Evolutionary conservation across 2,113 vertebrate species (phyloP), one percentile per base, ranked within the genome.

Genomic region (Ptilonorhynchus violaceus): DNA sequence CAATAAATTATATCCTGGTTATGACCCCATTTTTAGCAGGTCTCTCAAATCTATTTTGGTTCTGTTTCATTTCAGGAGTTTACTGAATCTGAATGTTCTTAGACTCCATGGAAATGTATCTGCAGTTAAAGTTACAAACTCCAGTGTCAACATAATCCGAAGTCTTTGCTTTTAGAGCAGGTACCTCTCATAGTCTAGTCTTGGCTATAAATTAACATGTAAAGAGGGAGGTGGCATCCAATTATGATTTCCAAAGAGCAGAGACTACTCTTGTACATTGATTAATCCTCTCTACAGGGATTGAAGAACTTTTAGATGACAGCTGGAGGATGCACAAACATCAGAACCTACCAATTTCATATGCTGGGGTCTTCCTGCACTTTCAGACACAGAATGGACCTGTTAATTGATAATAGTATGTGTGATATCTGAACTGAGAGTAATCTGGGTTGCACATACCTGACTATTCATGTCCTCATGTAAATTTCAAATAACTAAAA

Each of bases 61-160:
- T 91, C 86, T 95, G 68, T 87, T 96, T 92, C 47, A 35, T 70
- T 96, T 96, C 79, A 90, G 59, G 21, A 80, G 4, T 55, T 77
- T 92, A 49, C 30, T 55, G 30, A 70, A 86, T 86, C 35, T 84
- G 59, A 42, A 52, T 85, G 24, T 37, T 85, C 27, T 67, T 88
- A 76, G 39, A 41, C 8, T 77, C 24, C 35, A 30, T 73, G 50
- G n/a, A 69, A 66, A 85, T 80, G 85, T 76, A 58, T 88, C 58
- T 94, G 75, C 21, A 46, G 53, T 77, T 73, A 69, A 50, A 23
- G 6, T 85, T 85, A 68, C 18, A 64, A 85, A 85, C 20, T 69
- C 30, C 41, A 58, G 25, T 53, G 44, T n/a, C 75, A 85, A n/a
- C 42, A 41, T 70, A 84, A 70, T 80, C n/a, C 46, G 67, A 85